These are phyloP conservation scores for Holacanthus passer DNA, from an alignment of 2,113 vertebrate genomes.

Conservation along the genomic window DNA sequence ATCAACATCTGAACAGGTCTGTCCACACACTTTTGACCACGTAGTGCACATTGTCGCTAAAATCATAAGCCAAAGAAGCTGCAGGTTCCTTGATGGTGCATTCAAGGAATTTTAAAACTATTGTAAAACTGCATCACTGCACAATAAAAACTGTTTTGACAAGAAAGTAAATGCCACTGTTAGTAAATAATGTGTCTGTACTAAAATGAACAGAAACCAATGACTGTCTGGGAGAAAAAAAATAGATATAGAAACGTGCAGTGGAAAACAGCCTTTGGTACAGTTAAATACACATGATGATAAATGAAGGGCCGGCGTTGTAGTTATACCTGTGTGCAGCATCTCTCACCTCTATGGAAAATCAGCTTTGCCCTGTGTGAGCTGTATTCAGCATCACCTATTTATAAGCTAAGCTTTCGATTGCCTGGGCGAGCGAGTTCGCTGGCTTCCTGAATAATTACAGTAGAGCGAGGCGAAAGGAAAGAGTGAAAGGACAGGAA, in stretches of 20 bases:
- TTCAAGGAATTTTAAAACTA: background rate
- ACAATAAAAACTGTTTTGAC: background rate
- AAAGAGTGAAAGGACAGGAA: slow-evolving; percentile 77
- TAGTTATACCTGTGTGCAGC: background rate
- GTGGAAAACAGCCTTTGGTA: background rate
- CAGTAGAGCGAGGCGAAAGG: slow-evolving; percentile 61
- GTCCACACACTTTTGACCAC: background rate
- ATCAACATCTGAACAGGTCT: background rate
- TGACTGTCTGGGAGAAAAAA: background rate
- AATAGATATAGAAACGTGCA: background rate
- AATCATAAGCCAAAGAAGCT: background rate
- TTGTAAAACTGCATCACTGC: background rate
- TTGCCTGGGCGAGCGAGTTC: slow-evolving; percentile 3
- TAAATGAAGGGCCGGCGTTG: background rate
- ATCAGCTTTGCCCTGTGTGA: slow-evolving; percentile 7
- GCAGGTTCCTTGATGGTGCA: background rate
- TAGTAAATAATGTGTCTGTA: background rate
- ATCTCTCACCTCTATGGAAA: background rate
- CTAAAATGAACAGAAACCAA: background rate
- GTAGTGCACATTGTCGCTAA: background rate
- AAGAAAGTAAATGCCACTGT: slow-evolving; percentile 1
- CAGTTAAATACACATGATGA: background rate
- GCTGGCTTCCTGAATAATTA: slow-evolving; percentile 57
- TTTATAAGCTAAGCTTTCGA: slow-evolving; percentile 12
- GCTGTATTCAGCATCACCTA: slow-evolving; percentile 1